Base-by-base conservation (phyloP, 1,140 invertebrate species). In the Hylyphantes graminicola region DNA sequence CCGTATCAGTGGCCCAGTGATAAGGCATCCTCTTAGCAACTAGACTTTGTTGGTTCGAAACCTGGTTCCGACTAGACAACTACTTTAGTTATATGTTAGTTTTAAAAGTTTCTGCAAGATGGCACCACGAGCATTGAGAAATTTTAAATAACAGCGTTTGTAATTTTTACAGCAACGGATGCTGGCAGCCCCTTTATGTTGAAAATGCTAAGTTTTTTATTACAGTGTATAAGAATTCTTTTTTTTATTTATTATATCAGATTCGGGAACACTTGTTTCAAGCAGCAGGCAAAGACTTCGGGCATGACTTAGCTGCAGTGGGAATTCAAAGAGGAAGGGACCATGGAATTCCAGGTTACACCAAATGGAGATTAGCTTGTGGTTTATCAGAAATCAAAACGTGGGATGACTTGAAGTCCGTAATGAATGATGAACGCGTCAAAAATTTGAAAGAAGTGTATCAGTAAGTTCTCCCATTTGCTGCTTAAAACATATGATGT, bases 321-420 rank as follows among this genome's bases (percentile, higher is more conserved):
- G 87, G 88, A 67, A 90, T 90, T 51, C 87, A 90, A 87, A 79
- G 92, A 86, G 92, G 92, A 8, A 86, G 92, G 70, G 92, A 93
- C 85, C 91, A 93, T 87, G 92, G 91, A 11, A 85, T 93, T 53
- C 90, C 91, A n/a, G 89, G 89, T 53, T 93, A 93, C 87, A 91
- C 90, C 64, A 67, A 87, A 15, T 89, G 87, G 78, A 48, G 88
- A 17, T 78, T 96, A 89, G 96, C 95, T 92, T 97, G 96, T 88
- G 96, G 96, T 5, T 90, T 97, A 75, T 88, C 89, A 48, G 79
- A 88, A 57, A 90, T 90, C 2, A 87, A 81, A 10, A 87, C 88
- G 3, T 93, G 92, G 88, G 89, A 91, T 35, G 92, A 92, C 68
- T 89, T 90, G 55, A 12, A 86, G 4, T 19, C 64, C 4, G 80